These are phyloP conservation scores for Nemopilema nomurai DNA, from an alignment of 30 jellyfish, hydroid and myxozoan genomes.

Conservation along the genomic window DNA sequence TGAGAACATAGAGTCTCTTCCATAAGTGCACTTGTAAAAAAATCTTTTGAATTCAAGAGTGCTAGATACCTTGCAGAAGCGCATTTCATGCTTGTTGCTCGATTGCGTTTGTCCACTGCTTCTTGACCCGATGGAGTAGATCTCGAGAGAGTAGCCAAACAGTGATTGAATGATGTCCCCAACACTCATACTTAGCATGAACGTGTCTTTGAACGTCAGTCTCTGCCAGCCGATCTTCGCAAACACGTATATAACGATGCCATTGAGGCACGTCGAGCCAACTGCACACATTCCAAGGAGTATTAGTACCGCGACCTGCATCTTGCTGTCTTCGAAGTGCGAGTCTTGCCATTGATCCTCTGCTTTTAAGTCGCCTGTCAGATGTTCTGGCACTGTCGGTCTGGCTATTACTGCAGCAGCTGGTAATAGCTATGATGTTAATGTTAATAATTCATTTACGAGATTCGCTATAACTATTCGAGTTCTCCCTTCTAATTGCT, in stretches of 20 bases:
- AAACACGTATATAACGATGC: conserved; percentile 37
- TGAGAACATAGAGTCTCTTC: too few species aligned
- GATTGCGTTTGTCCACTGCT: background rate
- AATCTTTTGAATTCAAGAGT: too few species aligned
- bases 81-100: background rate
- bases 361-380: background rate
- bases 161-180: conserved; percentile 56
- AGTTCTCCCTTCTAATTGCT: too few species aligned
- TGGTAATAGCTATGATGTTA: too few species aligned
- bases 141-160: conserved; percentile 64
- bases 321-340: conserved; percentile 12
- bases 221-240: conserved; percentile 26
- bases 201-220: conserved; percentile 40
- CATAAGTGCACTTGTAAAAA: too few species aligned
- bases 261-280: conserved; percentile 25
- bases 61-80: conserved; percentile 33
- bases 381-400: background rate
- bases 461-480: too few species aligned
- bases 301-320: conserved; percentile 28
- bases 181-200: conserved; percentile 55
- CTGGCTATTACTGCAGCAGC: too few species aligned
- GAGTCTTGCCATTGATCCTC: too few species aligned
- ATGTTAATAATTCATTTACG: too few species aligned
- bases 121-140: conserved; percentile 30
- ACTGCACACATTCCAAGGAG: conserved; percentile 17